These are phyloP conservation scores for Hafferia zeledoni DNA, from an alignment of 2,797 vertebrate genomes.

Conservation along the genomic window DNA sequence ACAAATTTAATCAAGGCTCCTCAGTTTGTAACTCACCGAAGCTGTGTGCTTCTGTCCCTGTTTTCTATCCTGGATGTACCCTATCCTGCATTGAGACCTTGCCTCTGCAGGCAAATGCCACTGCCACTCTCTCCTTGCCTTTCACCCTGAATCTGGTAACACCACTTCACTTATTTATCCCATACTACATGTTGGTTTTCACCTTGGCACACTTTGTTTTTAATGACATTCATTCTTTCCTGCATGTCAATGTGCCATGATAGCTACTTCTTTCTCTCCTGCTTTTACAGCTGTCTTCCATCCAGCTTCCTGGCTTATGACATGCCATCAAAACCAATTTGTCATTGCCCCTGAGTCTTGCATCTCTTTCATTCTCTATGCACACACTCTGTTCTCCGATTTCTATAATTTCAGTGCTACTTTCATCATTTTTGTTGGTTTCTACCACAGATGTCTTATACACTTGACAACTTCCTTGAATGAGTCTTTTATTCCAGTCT, in stretches of 20 bases:
- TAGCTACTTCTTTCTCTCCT: background rate
- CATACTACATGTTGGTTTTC: background rate
- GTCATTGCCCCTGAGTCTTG: background rate
- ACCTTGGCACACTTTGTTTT: background rate
- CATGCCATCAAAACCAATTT: background rate
- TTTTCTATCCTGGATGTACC: background rate
- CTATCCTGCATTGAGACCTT: background rate
- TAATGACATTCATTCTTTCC: background rate
- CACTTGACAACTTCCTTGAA: background rate
- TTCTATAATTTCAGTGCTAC: background rate
- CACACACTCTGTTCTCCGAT: background rate
- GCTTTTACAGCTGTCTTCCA: background rate
- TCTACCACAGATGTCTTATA: background rate
- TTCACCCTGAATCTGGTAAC: background rate
- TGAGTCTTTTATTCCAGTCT: background rate
- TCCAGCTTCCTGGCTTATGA: background rate
- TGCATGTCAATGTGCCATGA: too few species aligned
- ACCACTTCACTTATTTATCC: rapidly evolving
- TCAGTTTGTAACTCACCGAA: background rate
- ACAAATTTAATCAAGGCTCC: background rate
- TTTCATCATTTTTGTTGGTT: background rate
- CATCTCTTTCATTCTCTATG: background rate
- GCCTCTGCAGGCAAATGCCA: background rate
- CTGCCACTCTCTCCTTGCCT: background rate
- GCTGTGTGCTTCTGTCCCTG: background rate